phyloP scores from a whole-genome alignment of 2,888 invertebrate species.

The Tribolium freemani region DNA sequence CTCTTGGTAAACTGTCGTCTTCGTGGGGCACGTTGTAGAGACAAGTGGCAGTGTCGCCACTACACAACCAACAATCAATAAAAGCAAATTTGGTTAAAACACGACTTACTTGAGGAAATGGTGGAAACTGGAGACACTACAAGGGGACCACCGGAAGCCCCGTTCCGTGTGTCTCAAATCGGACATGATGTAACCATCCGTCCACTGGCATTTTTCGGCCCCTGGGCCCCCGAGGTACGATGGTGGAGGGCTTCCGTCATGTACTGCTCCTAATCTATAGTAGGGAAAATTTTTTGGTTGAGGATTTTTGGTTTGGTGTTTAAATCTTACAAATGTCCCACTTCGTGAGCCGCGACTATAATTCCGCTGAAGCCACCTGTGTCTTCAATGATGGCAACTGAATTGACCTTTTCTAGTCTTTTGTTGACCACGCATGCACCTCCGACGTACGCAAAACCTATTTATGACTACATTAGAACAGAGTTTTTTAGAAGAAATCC shows the following conservation, averaged over 20 bases:
- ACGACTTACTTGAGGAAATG: constrained; percentile 90
- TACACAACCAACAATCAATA: constrained; percentile 66
- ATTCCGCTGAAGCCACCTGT: constrained; percentile 97
- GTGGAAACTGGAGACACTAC: constrained; percentile 93
- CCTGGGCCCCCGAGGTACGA: constrained; percentile 95
- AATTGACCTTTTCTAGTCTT: constrained; percentile 94
- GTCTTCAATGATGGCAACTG: constrained; percentile 96
- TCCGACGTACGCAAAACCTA: constrained; percentile 96
- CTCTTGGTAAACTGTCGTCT: constrained; percentile 89
- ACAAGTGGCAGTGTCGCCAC: constrained; percentile 95
- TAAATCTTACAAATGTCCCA: constrained; percentile 90
- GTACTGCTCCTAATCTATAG: constrained; percentile 91
- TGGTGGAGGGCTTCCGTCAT: constrained; percentile 95
- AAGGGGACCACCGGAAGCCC: constrained; percentile 95
- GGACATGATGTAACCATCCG: constrained; percentile 96
- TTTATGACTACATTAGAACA: not conserved
- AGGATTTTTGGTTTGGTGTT: constrained; percentile 53
- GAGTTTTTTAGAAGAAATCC: not conserved
- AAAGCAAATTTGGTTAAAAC: not conserved
- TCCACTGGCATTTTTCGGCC: constrained; percentile 95
- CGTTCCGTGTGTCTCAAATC: constrained; percentile 94
- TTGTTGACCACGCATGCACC: constrained; percentile 97
- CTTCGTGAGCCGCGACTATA: constrained; percentile 96
- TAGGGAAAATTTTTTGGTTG: not conserved
- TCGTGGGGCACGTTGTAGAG: constrained; percentile 94